A percentile compares a stretch with the other conserved stretches of the same genome.
Conservation (phyloP, 2,113 vertebrate species). For the Cottus gobio region DNA sequence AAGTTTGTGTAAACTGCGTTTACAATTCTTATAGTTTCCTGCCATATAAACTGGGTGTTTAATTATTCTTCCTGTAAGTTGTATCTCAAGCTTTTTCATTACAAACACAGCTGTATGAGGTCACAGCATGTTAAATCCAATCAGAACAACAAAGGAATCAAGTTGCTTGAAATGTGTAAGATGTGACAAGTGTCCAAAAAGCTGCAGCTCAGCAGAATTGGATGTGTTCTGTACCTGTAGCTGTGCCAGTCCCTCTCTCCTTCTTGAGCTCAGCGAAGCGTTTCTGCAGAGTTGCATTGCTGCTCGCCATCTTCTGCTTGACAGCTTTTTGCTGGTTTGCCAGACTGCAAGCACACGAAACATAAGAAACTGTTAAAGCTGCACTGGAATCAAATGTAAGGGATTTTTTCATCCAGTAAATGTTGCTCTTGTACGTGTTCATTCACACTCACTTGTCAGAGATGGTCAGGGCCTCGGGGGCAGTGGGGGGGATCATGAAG, state of each 20-base stretch:
- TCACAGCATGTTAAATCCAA: background rate
- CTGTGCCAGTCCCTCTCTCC: slow-evolving; percentile 81
- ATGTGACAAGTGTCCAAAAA: background rate
- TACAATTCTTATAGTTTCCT: no score
- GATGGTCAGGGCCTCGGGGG: slow-evolving; percentile 84
- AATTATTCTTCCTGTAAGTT: no score
- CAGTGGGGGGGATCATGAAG: slow-evolving; percentile 93
- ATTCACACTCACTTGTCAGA: slow-evolving; percentile 87
- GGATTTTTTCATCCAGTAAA: background rate
- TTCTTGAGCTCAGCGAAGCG: slow-evolving; percentile 86
- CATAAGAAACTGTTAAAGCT: background rate
- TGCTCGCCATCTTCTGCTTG: slow-evolving; percentile 86
- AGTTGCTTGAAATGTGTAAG: no score
- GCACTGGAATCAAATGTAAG: background rate
- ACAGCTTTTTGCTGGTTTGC: slow-evolving; percentile 81
- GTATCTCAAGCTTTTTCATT: no score
- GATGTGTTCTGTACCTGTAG: slow-evolving; percentile 61
- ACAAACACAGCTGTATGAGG: background rate
- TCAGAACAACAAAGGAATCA: background rate
- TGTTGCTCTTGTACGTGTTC: background rate
- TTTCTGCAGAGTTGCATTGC: slow-evolving; percentile 83
- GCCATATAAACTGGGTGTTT: no score
- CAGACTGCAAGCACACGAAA: slow-evolving; percentile 78
- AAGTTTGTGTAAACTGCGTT: no score
- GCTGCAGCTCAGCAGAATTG: background rate